Evolutionary conservation across 2,888 invertebrate genomes (phyloP).

Genomic region (Emmelina monodactyla): DNA sequence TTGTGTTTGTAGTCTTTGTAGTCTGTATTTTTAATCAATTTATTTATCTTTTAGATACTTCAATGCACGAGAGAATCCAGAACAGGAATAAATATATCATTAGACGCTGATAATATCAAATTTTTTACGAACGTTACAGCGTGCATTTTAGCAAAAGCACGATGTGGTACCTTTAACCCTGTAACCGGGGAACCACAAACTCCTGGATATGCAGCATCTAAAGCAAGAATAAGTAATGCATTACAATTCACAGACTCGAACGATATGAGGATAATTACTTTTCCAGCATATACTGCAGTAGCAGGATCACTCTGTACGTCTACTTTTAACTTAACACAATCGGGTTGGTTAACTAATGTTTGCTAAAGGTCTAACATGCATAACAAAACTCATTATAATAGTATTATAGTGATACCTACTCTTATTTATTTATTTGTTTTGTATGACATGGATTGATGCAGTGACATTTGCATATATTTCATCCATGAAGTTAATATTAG

Average conservation of each 20-base stretch:
- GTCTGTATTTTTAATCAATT: too few relatives aligned
- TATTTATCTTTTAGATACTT: slow-evolving; percentile 42
- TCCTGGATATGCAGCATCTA: slow-evolving; percentile 45
- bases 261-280: slow-evolving; percentile 61
- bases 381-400: too few relatives aligned
- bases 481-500: too few relatives aligned
- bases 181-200: slow-evolving; percentile 70
- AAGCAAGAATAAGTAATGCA: slow-evolving; percentile 55
- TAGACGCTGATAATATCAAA: slow-evolving; percentile 57
- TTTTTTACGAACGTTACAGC: slow-evolving; percentile 71
- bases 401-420: neutral
- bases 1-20: too few relatives aligned
- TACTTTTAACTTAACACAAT: slow-evolving; percentile 57
- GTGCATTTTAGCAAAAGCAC: slow-evolving; percentile 69
- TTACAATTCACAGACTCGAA: slow-evolving; percentile 63
- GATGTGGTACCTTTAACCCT: slow-evolving; percentile 70
- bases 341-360: slow-evolving; percentile 52
- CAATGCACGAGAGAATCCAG: slow-evolving; percentile 62
- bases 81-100: slow-evolving; percentile 50
- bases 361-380: too few relatives aligned
- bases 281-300: slow-evolving; percentile 56
- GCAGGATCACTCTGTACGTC: slow-evolving; percentile 62
- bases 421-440: too few relatives aligned
- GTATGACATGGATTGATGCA: too few relatives aligned
- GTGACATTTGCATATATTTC: too few relatives aligned